phyloP scores from a whole-genome alignment of 2,113 vertebrate species.

The Heterocephalus glaber region DNA sequence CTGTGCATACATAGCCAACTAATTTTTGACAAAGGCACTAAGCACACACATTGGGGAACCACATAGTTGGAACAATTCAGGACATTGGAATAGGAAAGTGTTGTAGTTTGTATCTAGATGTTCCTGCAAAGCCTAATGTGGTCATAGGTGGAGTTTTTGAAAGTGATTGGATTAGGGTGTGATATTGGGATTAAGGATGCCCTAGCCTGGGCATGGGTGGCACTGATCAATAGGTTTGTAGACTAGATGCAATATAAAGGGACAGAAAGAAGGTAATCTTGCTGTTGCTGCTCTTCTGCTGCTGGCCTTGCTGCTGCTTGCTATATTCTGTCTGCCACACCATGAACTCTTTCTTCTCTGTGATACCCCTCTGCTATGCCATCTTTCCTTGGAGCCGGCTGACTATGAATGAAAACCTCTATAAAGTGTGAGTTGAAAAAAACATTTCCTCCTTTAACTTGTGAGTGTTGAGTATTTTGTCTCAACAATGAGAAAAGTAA shows the following conservation, averaged over 20 bases:
- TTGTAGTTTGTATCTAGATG: background rate
- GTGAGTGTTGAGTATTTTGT: background rate
- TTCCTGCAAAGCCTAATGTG: background rate
- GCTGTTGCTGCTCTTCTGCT: too few relatives aligned
- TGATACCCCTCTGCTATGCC: background rate
- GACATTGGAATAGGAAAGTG: background rate
- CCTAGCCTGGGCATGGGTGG: background rate
- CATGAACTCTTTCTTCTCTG: background rate
- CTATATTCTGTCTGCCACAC: background rate
- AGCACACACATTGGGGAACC: background rate
- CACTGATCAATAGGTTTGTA: background rate
- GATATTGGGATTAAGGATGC: background rate
- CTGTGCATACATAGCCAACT: background rate
- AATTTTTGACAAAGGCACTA: background rate
- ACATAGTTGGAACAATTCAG: background rate
- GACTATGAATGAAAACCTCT: background rate
- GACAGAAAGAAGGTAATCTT: background rate
- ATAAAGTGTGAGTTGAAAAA: background rate
- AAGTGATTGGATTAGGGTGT: background rate
- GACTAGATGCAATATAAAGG: background rate
- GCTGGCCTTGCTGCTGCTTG: background rate
- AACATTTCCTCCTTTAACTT: background rate
- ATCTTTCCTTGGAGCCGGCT: background rate
- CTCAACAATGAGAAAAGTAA: background rate
- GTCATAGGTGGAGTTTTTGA: background rate